Base-by-base conservation (phyloP, 2,888 invertebrate genomes). In the Ophion costatus region DNA sequence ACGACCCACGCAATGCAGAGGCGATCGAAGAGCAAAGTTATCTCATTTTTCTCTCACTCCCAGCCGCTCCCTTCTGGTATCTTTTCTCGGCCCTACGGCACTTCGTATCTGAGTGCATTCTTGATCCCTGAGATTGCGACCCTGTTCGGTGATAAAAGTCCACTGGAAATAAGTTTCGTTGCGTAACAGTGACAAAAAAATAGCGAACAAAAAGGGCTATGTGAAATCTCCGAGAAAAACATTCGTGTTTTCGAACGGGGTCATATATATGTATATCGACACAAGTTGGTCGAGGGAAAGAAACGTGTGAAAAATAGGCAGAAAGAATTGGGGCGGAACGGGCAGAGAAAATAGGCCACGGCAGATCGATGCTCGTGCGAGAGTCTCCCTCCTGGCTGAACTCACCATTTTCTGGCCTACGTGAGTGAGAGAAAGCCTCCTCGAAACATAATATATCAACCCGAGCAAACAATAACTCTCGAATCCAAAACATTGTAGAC, bases 281-380 rank as follows among this genome's bases (percentile, higher is more conserved):
- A 42, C 20, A 57, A 38, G 63, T 71, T 61, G 20, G 57, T 20
- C 64, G 57, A 73, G 73, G 45, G 51, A 38, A 61, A 67, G 77
- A 64, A 67, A 74, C 78, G 77, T 45, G 73, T 64, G 78, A 81
- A 75, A 84, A 84, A 81, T 70, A 67, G 78, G 66, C 70, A 57
- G 63, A 59, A 75, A 80, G 75, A 78, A 84, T 78, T 81, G 78
- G 70, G 67, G 78, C 66, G 81, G 57, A 84, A 81, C 64, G 75
- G 57, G 64, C 80, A 77, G 78, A 70, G 75, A 76, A 84, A 82
- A 71, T 76, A 61, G 84, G 85, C 82, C 85, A 85, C 79, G 56
- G 67, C 24, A 66, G 76, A 85, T 85, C 85, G 82, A 80, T 85
- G 63, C 79, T 56, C 82, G 61, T 74, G 67, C 71, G 45, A 56